Conservation (phyloP, 2,797 vertebrate genomes). For the Cercopithecus mitis region DNA sequence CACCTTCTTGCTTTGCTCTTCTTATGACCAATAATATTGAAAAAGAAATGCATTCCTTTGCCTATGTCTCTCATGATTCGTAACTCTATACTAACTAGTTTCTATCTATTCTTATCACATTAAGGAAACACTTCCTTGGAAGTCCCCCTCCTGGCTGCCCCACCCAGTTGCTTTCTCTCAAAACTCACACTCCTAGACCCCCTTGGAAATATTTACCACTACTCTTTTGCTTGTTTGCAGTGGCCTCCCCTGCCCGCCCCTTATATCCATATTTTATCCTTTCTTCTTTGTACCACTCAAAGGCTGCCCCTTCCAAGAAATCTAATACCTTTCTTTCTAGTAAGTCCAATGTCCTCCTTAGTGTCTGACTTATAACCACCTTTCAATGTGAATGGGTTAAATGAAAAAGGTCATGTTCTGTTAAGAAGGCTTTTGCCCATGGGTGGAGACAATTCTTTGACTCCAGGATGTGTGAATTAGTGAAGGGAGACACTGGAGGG, state of each 20-base stretch:
- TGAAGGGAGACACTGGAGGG: neutral
- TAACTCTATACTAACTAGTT: neutral
- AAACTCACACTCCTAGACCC: neutral
- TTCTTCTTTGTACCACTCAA: neutral
- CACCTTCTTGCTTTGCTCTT: neutral
- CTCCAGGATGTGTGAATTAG: neutral
- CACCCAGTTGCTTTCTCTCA: neutral
- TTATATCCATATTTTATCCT: neutral
- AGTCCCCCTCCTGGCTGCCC: neutral
- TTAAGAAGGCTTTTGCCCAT: neutral
- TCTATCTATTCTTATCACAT: neutral
- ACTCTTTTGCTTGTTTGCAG: neutral
- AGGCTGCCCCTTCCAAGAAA: neutral
- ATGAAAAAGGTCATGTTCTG: neutral
- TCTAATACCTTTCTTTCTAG: neutral
- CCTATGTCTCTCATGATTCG: neutral
- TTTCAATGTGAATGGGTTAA: neutral
- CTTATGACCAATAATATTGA: neutral
- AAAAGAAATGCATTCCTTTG: neutral
- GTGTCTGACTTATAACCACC: neutral
- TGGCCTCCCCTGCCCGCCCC: neutral
- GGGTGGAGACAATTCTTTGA: neutral
- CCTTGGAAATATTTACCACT: neutral
- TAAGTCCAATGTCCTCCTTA: neutral
- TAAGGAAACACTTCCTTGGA: neutral